A percentile compares a stretch with the other conserved stretches of the same genome.
phyloP scores from a whole-genome alignment of 2,888 invertebrate species.

The Nasonia oneida region DNA sequence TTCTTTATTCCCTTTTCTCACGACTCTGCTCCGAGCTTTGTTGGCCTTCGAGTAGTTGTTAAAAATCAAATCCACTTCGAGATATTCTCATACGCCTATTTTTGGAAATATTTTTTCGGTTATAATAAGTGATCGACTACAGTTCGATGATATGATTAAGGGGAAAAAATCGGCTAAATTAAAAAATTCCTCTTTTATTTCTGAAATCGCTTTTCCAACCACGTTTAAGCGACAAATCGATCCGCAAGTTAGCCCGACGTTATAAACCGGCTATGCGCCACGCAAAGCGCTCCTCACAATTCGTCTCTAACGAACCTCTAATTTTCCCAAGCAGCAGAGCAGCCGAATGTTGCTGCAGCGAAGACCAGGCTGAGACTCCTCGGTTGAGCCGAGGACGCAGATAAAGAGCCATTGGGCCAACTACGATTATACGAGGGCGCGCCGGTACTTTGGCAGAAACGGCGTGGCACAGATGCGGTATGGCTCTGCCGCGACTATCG shows the following conservation, averaged over 20 bases:
- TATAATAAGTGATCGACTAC: too few species aligned
- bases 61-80: background rate
- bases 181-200: background rate
- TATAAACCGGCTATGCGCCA: background rate
- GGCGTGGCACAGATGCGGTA: slow-evolving; percentile 67
- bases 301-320: background rate
- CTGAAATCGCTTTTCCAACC: background rate
- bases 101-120: too few species aligned
- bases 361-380: slow-evolving; percentile 11
- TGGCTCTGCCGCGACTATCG: slow-evolving; percentile 82
- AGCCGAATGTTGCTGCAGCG: slow-evolving; percentile 39
- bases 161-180: background rate
- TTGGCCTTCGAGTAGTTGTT: background rate
- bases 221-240: background rate
- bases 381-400: slow-evolving; percentile 29
- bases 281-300: background rate
- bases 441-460: background rate
- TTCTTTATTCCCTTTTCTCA: background rate
- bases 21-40: background rate
- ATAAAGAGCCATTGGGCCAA: background rate
- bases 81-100: too few species aligned
- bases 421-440: background rate
- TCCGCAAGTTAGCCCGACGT: background rate
- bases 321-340: background rate
- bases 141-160: too few species aligned